Base-by-base conservation (phyloP, 2,888 invertebrate genomes). In the Hydroisotoma schaefferi region DNA sequence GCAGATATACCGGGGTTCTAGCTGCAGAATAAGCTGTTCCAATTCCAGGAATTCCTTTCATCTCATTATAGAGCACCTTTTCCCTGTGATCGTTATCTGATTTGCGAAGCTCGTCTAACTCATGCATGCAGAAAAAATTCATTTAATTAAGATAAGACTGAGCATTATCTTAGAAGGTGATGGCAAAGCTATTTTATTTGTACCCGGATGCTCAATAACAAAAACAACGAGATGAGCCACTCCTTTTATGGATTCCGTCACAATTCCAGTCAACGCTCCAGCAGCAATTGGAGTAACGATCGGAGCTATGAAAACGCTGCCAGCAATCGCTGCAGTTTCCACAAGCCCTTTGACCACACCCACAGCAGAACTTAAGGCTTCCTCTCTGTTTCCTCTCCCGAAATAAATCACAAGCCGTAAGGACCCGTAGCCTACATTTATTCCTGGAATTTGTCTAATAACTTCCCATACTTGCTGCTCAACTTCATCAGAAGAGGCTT, bases 391-490 rank as follows among this genome's bases (percentile, higher is more conserved):
- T 18, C 63, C 61, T 48, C 59, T 61, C 8, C 38, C 28, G 5
- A 57, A 46, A 44, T 67, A 61, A 10, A 63, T 61, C 33, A 60
- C 48, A 20, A 55, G 52, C 27, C 63, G 28, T 2, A 61, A 40
- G 26, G 51, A 49, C 20, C 66, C 66, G 37, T 67, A 67, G 2
- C 61, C 59, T 10, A 63, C 56, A 26, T 67, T 67, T 23, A 67
- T 15, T 10, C 55, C 56, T 15, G 66, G 66, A 43, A 67, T 48
- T 2, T 44, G 29, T 29, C 51, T 55, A 15, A 63, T 12, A 15
- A 61, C 53, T n/a, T 61, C 58, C 66, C 66, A 67, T 15, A 61
- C 48, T 37, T 63, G 61, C 37, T 57, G 48, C 29, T 67, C 63
- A 12, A 57, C 57, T 38, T 51, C 29, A 25, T 57, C 49, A 4